Evolutionary conservation across 1,140 invertebrate species (phyloP).

Genomic region (Ruditapes philippinarum): DNA sequence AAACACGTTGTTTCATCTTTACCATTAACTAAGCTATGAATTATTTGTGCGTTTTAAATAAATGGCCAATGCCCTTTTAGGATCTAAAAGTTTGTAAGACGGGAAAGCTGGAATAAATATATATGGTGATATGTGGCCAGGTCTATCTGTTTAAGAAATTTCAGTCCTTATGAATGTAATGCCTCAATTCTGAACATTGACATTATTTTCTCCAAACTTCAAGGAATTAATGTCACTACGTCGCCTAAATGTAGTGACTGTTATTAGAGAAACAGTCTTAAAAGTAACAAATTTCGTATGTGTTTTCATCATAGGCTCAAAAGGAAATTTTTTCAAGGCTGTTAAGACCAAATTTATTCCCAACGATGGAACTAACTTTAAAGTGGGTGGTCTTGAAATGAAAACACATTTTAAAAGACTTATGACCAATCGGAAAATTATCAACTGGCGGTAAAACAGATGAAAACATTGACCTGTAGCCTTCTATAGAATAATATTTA

Average conservation of each 20-base stretch:
- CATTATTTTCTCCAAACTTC: not conserved
- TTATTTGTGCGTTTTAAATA: too few species aligned
- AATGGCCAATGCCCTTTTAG: too few species aligned
- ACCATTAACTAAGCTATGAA: too few species aligned
- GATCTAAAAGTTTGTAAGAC: too few species aligned
- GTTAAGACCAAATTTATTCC: not conserved
- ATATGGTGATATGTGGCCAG: too few species aligned
- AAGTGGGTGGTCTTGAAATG: not conserved
- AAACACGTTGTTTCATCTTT: too few species aligned
- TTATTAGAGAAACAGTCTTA: slow-evolving; percentile 8
- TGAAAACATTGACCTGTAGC: slow-evolving; percentile 62
- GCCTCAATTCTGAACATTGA: not conserved
- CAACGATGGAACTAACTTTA: not conserved
- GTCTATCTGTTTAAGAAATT: slow-evolving; percentile 13
- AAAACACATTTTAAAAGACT: slow-evolving; percentile 54
- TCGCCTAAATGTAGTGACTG: slow-evolving; percentile 21
- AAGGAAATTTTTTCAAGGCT: not conserved
- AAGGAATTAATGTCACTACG: slow-evolving; percentile 14
- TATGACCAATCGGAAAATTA: slow-evolving; percentile 22
- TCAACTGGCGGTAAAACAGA: slow-evolving; percentile 42
- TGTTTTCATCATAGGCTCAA: slow-evolving; percentile 8
- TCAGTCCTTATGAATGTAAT: slow-evolving; percentile 9
- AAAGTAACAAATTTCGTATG: slow-evolving; percentile 23
- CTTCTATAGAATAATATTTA: slow-evolving; percentile 61
- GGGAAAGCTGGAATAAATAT: too few species aligned